These are phyloP conservation scores for Oceanites oceanicus DNA, from an alignment of 2,113 vertebrate genomes.

Conservation along the genomic window DNA sequence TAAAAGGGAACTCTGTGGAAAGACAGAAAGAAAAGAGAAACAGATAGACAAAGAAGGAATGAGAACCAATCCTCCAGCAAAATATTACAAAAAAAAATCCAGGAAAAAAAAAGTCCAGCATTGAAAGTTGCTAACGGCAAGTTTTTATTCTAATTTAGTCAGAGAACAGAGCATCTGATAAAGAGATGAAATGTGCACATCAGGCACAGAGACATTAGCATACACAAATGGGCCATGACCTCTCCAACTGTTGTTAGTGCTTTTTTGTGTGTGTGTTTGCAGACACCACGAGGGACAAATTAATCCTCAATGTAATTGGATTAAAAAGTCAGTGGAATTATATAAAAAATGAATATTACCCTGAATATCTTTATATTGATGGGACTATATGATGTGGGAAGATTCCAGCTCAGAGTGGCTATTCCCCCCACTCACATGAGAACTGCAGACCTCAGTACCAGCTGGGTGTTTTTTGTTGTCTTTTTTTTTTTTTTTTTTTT, in stretches of 20 bases:
- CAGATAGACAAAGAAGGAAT: not conserved
- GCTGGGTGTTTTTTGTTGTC: not conserved
- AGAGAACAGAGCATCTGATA: not conserved
- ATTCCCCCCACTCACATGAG: not conserved
- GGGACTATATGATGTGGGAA: not conserved
- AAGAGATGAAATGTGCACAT: not conserved
- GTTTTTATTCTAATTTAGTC: not conserved
- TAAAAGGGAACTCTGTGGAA: not conserved
- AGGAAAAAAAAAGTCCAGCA: not conserved
- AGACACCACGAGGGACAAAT: not conserved
- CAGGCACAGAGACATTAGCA: not conserved
- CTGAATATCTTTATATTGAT: not conserved
- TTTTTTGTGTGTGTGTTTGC: not conserved
- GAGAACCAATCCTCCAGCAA: not conserved
- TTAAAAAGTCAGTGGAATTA: not conserved
- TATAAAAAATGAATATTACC: not conserved
- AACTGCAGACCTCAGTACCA: not conserved
- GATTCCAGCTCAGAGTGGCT: not conserved
- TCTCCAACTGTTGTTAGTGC: not conserved
- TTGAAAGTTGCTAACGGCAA: not conserved
- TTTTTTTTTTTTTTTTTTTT: not conserved
- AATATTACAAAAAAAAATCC: not conserved
- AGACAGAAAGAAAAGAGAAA: not conserved
- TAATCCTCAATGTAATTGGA: not conserved
- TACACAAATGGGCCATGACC: constrained; percentile 6